Conservation (phyloP, 2,888 invertebrate species). For the Latheticus oryzae region DNA sequence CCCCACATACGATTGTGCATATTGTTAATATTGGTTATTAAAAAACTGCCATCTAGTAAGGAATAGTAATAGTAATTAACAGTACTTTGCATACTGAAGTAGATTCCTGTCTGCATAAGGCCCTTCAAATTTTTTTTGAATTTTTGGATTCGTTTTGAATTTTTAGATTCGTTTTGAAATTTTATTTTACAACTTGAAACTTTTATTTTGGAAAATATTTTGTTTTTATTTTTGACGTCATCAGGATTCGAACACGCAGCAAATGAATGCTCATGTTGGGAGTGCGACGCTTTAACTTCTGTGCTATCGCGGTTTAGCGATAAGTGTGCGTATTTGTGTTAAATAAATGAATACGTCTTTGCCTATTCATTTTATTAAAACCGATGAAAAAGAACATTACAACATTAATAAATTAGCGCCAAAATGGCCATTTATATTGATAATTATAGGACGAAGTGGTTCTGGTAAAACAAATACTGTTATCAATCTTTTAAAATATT, state of each 20-base stretch:
- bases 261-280: conserved; percentile 51
- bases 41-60: no score
- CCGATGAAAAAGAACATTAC: conserved; percentile 13
- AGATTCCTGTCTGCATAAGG: conserved; percentile 27
- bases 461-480: conserved; percentile 11
- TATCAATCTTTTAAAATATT: conserved; percentile 15
- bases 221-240: conserved; percentile 9
- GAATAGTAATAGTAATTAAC: no score
- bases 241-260: conserved; percentile 35
- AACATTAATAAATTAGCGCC: conserved; percentile 14
- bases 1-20: no score
- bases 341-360: conserved; percentile 13
- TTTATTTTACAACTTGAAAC: conserved; percentile 29
- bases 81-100: no score
- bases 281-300: no score
- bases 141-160: no score
- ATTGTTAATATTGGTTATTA: no score
- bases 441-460: conserved; percentile 15
- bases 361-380: conserved; percentile 10
- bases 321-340: conserved; percentile 9
- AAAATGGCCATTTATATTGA: conserved; percentile 10
- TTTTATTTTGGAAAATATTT: conserved; percentile 26
- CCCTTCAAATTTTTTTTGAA: conserved; percentile 22
- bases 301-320: background rate
- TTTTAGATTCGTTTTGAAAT: conserved; percentile 28